These are phyloP conservation scores for Phalloptychus januarius DNA, from an alignment of 2,797 vertebrate genomes.

Conservation along the genomic window DNA sequence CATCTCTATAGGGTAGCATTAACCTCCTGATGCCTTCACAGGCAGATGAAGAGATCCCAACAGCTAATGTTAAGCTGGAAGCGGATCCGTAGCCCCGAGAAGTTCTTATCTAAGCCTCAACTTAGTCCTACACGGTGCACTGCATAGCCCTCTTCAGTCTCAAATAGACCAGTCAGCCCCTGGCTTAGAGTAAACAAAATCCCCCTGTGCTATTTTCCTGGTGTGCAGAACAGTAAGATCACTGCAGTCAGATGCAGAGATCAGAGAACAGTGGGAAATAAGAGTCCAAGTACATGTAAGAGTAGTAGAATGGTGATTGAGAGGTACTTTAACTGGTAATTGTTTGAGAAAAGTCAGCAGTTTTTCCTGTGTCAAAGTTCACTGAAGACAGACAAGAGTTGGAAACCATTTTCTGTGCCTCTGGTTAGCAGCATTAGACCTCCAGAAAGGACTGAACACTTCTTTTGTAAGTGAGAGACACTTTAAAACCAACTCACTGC, in stretches of 20 bases:
- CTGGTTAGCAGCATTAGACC: constrained; percentile 34
- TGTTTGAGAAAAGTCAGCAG: constrained; percentile 34
- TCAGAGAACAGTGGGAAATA: constrained; percentile 35
- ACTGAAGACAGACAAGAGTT: constrained; percentile 41
- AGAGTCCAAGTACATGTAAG: constrained; percentile 26
- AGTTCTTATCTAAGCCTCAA: constrained; percentile 70
- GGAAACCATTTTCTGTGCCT: constrained; percentile 42
- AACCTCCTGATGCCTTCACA: constrained; percentile 68
- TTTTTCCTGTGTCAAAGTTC: constrained; percentile 59
- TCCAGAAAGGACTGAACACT: constrained; percentile 47
- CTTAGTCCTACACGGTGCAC: constrained; percentile 54
- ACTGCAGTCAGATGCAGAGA: constrained; percentile 35
- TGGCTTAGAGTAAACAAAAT: constrained; percentile 53
- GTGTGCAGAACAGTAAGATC: constrained; percentile 38
- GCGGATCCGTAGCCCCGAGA: constrained; percentile 61
- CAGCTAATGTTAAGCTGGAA: constrained; percentile 73
- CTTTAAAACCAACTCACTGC: constrained; percentile 59
- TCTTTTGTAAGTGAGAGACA: constrained; percentile 54
- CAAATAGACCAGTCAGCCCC: constrained; percentile 42
- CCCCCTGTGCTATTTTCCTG: constrained; percentile 34
- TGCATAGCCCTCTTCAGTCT: constrained; percentile 51
- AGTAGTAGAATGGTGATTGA: constrained; percentile 49
- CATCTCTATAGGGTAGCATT: constrained; percentile 63
- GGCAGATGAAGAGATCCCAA: constrained; percentile 74
- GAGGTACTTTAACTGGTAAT: constrained; percentile 45